phyloP scores from a whole-genome alignment of 2,888 invertebrate species.

The Heterodera filipjevi region DNA sequence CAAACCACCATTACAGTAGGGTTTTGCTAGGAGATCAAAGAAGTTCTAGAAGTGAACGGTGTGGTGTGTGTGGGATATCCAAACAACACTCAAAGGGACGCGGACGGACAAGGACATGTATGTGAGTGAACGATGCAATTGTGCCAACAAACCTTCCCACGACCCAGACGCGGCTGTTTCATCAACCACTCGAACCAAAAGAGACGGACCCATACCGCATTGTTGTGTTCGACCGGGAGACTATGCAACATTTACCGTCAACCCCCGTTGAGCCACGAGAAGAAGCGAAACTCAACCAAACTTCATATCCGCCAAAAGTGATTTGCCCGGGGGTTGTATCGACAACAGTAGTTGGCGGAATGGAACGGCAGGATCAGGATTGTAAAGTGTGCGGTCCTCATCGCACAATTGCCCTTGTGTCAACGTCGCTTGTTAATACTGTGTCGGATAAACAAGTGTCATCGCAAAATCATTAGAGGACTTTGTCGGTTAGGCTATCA shows the following conservation, averaged over 20 bases:
- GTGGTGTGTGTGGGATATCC: not conserved
- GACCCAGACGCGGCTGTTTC: not conserved
- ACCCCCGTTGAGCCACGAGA: not conserved
- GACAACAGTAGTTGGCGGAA: slow-evolving; percentile 6
- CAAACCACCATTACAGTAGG: not conserved
- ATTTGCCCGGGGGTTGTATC: not conserved
- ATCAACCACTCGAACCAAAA: not conserved
- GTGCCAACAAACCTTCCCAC: not conserved
- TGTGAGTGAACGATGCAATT: not conserved
- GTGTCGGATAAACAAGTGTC: not conserved
- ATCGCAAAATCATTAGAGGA: slow-evolving; percentile 1
- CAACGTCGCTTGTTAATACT: not conserved
- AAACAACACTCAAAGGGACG: not conserved
- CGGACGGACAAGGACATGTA: not conserved
- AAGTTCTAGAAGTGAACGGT: not conserved
- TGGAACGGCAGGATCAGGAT: not conserved
- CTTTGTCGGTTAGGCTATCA: slow-evolving; percentile 26
- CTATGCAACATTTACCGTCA: not conserved
- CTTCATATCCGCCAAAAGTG: slow-evolving; percentile 1
- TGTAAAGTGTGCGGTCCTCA: not conserved
- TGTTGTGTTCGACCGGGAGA: not conserved
- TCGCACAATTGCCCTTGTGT: not conserved
- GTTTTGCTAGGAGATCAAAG: not conserved
- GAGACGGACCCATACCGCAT: not conserved
- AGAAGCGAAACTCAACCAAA: slow-evolving; percentile 22